Base-by-base conservation (phyloP, 2,797 vertebrate species). In the Enteromius fasciolatus region DNA sequence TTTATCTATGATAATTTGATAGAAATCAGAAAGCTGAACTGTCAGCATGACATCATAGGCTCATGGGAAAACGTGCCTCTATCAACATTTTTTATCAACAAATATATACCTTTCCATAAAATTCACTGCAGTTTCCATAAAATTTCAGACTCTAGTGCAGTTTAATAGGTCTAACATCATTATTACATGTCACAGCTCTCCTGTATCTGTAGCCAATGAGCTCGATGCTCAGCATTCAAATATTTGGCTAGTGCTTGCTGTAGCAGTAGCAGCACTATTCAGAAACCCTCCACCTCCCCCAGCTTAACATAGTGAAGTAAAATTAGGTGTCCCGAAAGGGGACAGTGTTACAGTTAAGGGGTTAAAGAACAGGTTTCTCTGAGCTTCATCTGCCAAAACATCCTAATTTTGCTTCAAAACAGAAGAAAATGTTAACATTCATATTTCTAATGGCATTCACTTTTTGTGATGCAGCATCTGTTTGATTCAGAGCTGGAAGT, bases 401-500 rank as follows among this genome's bases (percentile, higher is more conserved):
- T 73, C 18, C 10, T 8, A 5, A 50, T 52, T 74, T 74, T 36
- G 48, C 7, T 33, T 74, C 12, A 14, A 54, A 74, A 74, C 48
- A 36, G 18, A 74, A 9, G 6, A 5, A 66, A 66, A 36, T 36
- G 9, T 4, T 66, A 10, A 20, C 33, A 66, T 39, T n/a, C 12
- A 59, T 69, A 17, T 44, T 28, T 31, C 12, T 64, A 23, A 64
- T 23, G 57, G 20, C 61, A 23, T 17, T 17, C 25, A 20, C 25
- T 44, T 82, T 31, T 10, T 44, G 14, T 6, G 11, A 57, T 39
- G 44, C 46, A 36, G 73, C 36, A 3, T 82, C 31, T 63, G 41
- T 72, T 76, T 78, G 20, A 6, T 31, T 83, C 12, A 39, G 39
- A 50, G 68, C 18, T 83, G 7, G 11, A 10, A 28, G 50, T 52